These are phyloP conservation scores for Taenioides sp. DNA, from an alignment of 2,797 vertebrate species.

Conservation along the genomic window DNA sequence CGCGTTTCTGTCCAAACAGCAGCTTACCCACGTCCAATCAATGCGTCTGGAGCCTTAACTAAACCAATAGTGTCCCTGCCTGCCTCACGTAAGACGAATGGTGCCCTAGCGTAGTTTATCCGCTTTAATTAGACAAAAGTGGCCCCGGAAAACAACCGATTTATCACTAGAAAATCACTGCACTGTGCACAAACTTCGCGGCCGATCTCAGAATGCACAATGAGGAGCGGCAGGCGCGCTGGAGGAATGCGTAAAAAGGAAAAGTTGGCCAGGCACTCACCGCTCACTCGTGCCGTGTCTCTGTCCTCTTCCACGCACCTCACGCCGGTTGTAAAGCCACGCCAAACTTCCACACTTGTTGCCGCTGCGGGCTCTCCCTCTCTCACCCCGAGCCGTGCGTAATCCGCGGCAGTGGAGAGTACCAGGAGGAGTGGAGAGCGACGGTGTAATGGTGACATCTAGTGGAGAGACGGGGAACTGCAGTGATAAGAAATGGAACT, in stretches of 20 bases:
- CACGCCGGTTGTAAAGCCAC: constrained; percentile 15
- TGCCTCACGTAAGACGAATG: constrained; percentile 32
- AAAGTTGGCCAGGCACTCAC: constrained; percentile 48
- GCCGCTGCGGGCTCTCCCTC: constrained; percentile 16
- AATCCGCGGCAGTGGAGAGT: not conserved
- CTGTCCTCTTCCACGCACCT: not conserved
- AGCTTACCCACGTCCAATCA: constrained; percentile 29
- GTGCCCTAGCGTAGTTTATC: constrained; percentile 31
- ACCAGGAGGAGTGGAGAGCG: not conserved
- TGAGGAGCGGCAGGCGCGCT: not conserved
- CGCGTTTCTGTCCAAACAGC: not conserved
- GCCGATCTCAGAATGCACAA: constrained; percentile 8
- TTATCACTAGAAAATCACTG: constrained; percentile 39
- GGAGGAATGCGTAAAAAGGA: constrained; percentile 14
- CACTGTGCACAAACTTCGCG: not conserved
- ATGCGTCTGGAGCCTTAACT: constrained; percentile 38
- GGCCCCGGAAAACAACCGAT: constrained; percentile 19
- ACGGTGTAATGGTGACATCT: constrained; percentile 50
- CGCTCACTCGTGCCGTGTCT: constrained; percentile 45
- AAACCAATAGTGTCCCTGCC: constrained; percentile 21
- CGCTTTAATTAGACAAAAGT: constrained; percentile 36
- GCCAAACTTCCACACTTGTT: constrained; percentile 60
- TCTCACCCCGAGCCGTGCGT: constrained; percentile 15
- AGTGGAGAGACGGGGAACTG: constrained; percentile 21
- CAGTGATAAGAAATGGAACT: too few species aligned